Percentiles rank a stretch among this genome's conserved stretches.
These are phyloP conservation scores for Aix galericulata DNA, from an alignment of 2,113 vertebrate genomes.

Conservation along the genomic window DNA sequence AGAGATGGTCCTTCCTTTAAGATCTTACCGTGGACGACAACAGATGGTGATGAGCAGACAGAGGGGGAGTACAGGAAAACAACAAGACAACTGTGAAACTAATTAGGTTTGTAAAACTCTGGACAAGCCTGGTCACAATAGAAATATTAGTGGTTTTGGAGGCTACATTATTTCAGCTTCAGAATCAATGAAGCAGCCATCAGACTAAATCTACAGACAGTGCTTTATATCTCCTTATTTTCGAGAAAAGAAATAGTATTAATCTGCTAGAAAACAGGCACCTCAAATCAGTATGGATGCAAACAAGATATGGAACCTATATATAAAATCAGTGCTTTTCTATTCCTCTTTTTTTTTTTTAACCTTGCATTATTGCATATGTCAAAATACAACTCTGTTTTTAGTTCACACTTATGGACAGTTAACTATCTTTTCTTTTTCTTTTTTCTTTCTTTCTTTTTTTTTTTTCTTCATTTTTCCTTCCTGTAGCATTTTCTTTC, in stretches of 20 bases:
- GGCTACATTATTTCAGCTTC: slow-evolving; percentile 40
- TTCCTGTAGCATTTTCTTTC: background rate
- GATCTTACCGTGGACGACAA: slow-evolving; percentile 46
- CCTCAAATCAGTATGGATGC: background rate
- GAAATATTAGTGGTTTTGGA: slow-evolving; percentile 61
- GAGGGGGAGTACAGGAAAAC: slow-evolving; percentile 67
- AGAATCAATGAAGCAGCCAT: slow-evolving; percentile 13
- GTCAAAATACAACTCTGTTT: background rate
- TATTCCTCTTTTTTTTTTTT: background rate
- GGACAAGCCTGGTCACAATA: slow-evolving; percentile 61
- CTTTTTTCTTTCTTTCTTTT: background rate
- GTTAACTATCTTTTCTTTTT: background rate
- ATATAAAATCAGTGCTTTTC: background rate
- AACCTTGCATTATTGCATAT: background rate
- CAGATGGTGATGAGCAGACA: slow-evolving; percentile 69
- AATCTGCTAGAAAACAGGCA: background rate
- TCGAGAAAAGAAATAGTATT: background rate
- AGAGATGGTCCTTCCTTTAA: slow-evolving; percentile 65
- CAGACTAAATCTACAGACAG: slow-evolving; percentile 2
- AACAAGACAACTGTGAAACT: slow-evolving; percentile 72
- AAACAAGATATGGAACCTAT: background rate
- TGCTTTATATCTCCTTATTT: background rate
- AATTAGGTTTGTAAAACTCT: slow-evolving; percentile 71
- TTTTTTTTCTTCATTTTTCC: background rate
- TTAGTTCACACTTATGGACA: background rate